Percentiles rank a stretch among this genome's conserved stretches.
phyloP scores from a whole-genome alignment of 2,113 vertebrate species.

The Tupaia chinensis region DNA sequence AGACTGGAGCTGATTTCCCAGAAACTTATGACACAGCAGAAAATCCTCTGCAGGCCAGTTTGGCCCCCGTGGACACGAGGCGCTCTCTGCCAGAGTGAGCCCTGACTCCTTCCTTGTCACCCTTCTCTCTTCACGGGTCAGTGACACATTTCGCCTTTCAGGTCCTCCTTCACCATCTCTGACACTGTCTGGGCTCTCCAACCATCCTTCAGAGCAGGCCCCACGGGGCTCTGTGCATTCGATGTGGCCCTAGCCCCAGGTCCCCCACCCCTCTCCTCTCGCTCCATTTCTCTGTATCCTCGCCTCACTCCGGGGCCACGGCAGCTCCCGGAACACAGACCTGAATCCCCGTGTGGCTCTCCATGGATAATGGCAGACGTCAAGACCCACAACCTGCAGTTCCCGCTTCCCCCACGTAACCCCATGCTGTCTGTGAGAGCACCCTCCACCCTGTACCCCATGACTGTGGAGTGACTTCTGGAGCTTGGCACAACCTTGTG shows the following conservation, averaged over 20 bases:
- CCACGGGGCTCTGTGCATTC: not conserved
- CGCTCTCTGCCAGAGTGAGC: not conserved
- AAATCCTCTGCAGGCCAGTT: not conserved
- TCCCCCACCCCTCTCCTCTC: rapidly evolving
- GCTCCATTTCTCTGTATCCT: not conserved
- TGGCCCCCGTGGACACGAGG: not conserved
- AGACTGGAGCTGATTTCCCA: not conserved
- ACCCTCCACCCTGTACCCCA: not conserved
- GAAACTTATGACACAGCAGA: not conserved
- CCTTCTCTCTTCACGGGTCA: not conserved
- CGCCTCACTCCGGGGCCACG: not conserved
- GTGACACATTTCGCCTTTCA: not conserved
- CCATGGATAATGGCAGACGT: rapidly evolving
- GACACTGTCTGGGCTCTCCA: not conserved
- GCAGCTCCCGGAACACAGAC: not conserved
- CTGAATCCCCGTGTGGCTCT: not conserved
- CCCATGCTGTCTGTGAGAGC: not conserved
- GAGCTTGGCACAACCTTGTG: too few species aligned
- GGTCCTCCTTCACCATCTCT: not conserved
- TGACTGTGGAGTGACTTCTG: not conserved
- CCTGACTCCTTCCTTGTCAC: not conserved
- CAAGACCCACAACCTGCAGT: not conserved
- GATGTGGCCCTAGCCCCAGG: not conserved
- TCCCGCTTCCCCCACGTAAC: not conserved
- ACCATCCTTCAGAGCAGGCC: not conserved